Conservation (phyloP, 2,113 vertebrate genomes). For the Cryptomyrus ogoouensis region DNA sequence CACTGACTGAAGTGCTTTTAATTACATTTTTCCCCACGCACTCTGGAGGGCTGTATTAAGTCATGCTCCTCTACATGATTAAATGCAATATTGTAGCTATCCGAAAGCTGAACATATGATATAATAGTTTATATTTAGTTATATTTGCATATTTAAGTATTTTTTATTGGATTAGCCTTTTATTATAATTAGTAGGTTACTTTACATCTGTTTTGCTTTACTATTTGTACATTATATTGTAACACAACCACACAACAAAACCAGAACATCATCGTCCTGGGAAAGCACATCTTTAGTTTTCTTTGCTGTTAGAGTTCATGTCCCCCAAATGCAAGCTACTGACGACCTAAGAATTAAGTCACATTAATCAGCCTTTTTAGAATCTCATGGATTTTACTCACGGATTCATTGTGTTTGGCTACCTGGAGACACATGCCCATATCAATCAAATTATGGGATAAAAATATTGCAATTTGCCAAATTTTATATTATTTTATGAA, state of each 20-base stretch:
- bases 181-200: not conserved
- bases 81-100: not conserved
- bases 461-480: no score
- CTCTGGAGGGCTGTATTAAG: not conserved
- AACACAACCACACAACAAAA: not conserved
- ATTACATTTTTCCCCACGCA: not conserved
- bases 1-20: not conserved
- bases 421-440: not conserved
- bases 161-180: not conserved
- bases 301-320: not conserved
- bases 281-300: not conserved
- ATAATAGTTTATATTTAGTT: not conserved
- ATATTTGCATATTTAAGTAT: not conserved
- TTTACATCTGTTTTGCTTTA: not conserved
- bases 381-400: not conserved
- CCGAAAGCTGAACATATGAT: not conserved
- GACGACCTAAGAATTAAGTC: not conserved
- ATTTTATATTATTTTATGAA: no score
- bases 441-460: not conserved
- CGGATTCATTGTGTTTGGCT: not conserved
- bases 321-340: not conserved
- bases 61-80: not conserved
- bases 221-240: not conserved
- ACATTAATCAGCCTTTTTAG: not conserved
- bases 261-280: not conserved